Evolutionary conservation across 2,797 vertebrate species (phyloP), one percentile per base, ranked within the genome.

Genomic region (Sylvilagus floridanus): DNA sequence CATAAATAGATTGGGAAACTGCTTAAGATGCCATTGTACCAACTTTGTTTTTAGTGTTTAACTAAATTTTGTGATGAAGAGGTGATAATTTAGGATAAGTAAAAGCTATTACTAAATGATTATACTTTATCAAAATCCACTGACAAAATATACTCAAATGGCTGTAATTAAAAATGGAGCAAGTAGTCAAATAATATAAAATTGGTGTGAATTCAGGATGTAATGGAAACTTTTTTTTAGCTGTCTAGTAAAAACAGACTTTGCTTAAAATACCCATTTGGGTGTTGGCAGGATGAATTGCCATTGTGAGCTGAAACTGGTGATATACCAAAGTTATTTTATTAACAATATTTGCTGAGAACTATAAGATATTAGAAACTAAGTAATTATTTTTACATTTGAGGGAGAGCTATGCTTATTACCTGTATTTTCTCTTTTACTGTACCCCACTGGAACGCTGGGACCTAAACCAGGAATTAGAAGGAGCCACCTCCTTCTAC

Each of bases 191-290:
- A 47, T 91, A 37, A 12, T 84, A 10, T 24, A 21, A 84, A 85
- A 62, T 50, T 87, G 17, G 12, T 35, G 10, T 78, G 60, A 85
- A 84, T 65, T 32, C 12, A 88, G 62, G 47, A 24, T 81, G 2
- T 65, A 30, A 4, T 84, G 26, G 47, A 52, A 90, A 85, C 72
- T 75, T 91, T 11, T 11, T 73, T 35, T 77, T 71, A 47, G 57
- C 47, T 78, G 0, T 65, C 24, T 10, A 62, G 14, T 73, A 89
- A 60, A 90, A 65, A 32, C 57, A 35, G 14, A 7, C 90, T 47
- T 81, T 89, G 50, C 28, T 95, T 71, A 82, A 69, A 86, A 90
- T 32, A 77, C 10, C 65, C 76, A 21, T 71, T 21, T 32, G 54
- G 54, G 54, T 16, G 54, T 81, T 68, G 30, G 42, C 8, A 37